phyloP scores from a whole-genome alignment of 1,140 invertebrate genomes.

The Drosophila paulistorum region DNA sequence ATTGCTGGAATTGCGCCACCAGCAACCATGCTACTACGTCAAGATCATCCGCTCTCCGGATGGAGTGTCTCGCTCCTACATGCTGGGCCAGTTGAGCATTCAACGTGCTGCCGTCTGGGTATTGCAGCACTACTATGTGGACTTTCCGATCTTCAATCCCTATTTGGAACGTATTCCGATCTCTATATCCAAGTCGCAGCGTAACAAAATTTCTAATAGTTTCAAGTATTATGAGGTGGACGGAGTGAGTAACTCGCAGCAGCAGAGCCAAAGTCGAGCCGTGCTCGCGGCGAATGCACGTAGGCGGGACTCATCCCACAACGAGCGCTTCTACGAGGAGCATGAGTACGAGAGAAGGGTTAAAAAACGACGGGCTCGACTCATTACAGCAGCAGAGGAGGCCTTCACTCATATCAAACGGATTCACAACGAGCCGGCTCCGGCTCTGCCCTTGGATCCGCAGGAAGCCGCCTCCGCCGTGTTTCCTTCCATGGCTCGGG shows the following conservation, averaged over 20 bases:
- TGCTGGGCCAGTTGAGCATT: slow-evolving; percentile 95
- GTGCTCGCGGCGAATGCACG: slow-evolving; percentile 88
- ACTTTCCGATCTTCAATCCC: slow-evolving; percentile 98
- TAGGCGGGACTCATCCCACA: slow-evolving; percentile 94
- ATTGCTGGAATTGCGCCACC: slow-evolving; percentile 94
- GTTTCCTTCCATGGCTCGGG: slow-evolving; percentile 97
- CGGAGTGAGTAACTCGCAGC: slow-evolving; percentile 89
- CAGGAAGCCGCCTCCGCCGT: slow-evolving; percentile 98
- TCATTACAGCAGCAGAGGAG: slow-evolving; percentile 97
- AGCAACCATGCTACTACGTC: slow-evolving; percentile 94
- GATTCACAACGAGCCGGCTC: slow-evolving; percentile 87
- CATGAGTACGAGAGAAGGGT: slow-evolving; percentile 97
- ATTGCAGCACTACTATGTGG: slow-evolving; percentile 96
- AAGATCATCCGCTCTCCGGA: slow-evolving; percentile 97
- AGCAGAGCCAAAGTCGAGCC: slow-evolving; percentile 87
- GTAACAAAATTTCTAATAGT: slow-evolving; percentile 89
- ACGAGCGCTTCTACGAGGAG: slow-evolving; percentile 98
- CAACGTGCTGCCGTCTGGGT: slow-evolving; percentile 97
- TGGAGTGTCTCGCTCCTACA: slow-evolving; percentile 93
- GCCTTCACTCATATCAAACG: slow-evolving; percentile 98
- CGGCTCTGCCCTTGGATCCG: slow-evolving; percentile 92
- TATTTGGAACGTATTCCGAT: slow-evolving; percentile 95
- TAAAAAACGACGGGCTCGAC: slow-evolving; percentile 93
- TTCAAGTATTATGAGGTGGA: slow-evolving; percentile 99
- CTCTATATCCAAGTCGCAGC: slow-evolving; percentile 88